A percentile compares a stretch with the other conserved stretches of the same genome.
These are phyloP conservation scores for Leucoraja erinaceus DNA, from an alignment of 2,113 vertebrate genomes.

Conservation along the genomic window DNA sequence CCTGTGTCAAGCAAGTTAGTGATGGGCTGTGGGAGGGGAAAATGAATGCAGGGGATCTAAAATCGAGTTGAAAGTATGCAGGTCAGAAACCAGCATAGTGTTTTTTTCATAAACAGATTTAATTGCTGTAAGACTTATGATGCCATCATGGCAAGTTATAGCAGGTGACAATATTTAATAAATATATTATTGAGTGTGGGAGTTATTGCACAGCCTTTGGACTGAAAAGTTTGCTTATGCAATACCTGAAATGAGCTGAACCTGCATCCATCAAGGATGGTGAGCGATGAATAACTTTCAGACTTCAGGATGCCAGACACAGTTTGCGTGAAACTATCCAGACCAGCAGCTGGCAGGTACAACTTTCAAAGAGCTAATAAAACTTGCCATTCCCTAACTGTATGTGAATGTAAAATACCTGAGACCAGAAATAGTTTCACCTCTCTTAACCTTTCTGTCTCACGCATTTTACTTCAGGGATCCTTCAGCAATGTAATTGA, in stretches of 20 bases:
- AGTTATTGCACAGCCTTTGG: neutral
- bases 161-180: neutral
- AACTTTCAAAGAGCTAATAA: neutral
- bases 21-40: neutral
- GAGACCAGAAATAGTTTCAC: neutral
- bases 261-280: neutral
- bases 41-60: neutral
- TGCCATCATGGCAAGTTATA: neutral
- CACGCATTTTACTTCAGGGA: neutral
- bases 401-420: neutral
- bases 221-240: neutral
- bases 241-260: neutral
- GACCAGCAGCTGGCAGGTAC: neutral
- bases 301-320: neutral
- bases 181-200: neutral
- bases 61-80: neutral
- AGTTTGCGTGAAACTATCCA: neutral
- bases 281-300: neutral
- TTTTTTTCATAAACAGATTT: neutral
- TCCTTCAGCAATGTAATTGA: neutral
- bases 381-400: neutral
- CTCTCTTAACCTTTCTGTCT: neutral
- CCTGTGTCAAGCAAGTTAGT: neutral
- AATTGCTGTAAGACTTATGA: neutral
- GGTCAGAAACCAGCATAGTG: neutral